Conservation (phyloP, 2,888 invertebrate species). For the Tryphoninae sp. region DNA sequence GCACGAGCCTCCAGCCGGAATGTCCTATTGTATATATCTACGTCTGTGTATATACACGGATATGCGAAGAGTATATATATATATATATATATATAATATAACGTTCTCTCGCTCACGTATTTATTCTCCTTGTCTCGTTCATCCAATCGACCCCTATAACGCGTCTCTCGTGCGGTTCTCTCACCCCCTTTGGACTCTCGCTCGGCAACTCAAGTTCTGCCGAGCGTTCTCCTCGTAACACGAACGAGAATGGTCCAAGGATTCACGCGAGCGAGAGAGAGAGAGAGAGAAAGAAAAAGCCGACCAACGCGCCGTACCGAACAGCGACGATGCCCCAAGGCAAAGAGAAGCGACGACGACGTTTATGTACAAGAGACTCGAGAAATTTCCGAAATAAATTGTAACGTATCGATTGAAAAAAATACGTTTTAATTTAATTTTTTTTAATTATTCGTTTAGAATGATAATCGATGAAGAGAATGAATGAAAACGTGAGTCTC, state of each 20-base stretch:
- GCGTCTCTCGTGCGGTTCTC: constrained; percentile 21
- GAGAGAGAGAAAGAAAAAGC: background rate
- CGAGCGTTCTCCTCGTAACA: constrained; percentile 9
- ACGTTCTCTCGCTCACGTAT: constrained; percentile 41
- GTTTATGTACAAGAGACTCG: too few relatives aligned
- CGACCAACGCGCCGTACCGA: background rate
- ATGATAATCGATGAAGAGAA: constrained; percentile 17
- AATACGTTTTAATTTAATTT: background rate
- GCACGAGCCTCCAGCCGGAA: too few relatives aligned
- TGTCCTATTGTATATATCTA: background rate
- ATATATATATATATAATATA: constrained; percentile 16
- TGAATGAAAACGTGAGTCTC: constrained; percentile 9
- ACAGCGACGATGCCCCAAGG: too few relatives aligned
- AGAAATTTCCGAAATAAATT: too few relatives aligned
- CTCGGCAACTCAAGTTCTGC: constrained; percentile 24
- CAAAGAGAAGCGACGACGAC: too few relatives aligned
- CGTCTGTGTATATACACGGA: background rate
- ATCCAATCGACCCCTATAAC: constrained; percentile 49
- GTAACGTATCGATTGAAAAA: too few relatives aligned
- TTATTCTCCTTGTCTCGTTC: constrained; percentile 49
- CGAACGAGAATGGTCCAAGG: constrained; percentile 48
- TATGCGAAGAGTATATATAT: background rate
- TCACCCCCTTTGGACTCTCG: background rate
- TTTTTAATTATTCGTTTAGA: background rate
- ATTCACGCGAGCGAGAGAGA: constrained; percentile 45